phyloP scores from a whole-genome alignment of 2,113 vertebrate species.

The Indicator maculatus region DNA sequence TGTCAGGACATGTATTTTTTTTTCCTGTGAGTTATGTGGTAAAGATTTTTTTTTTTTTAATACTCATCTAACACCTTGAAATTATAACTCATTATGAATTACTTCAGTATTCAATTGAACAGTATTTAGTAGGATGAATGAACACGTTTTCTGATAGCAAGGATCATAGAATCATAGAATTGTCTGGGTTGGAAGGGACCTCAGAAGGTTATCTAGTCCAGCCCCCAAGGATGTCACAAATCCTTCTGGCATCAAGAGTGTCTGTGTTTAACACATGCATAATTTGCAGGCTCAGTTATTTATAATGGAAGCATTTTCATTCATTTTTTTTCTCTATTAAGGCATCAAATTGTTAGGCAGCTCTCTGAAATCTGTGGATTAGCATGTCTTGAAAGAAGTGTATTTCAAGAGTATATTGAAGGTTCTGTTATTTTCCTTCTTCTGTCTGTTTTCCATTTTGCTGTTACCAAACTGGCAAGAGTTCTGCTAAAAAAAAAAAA shows the following conservation, averaged over 20 bases:
- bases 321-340: neutral
- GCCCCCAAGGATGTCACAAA: neutral
- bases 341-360: neutral
- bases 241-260: neutral
- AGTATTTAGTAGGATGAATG: neutral
- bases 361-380: neutral
- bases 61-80: neutral
- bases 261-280: neutral
- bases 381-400: neutral
- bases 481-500: conserved; percentile 29
- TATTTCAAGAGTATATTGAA: neutral
- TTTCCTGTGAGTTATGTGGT: neutral
- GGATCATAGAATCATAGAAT: no score
- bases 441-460: neutral
- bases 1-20: neutral
- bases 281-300: neutral
- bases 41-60: neutral
- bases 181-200: no score
- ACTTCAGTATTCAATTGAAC: neutral
- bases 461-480: conserved; percentile 10
- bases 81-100: neutral
- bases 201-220: no score
- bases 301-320: neutral
- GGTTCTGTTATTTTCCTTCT: neutral
- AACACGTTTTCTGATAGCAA: neutral